These are phyloP conservation scores for Crambe crambe DNA, from an alignment of 37 sponge, comb jelly and placozoan species.

Conservation along the genomic window DNA sequence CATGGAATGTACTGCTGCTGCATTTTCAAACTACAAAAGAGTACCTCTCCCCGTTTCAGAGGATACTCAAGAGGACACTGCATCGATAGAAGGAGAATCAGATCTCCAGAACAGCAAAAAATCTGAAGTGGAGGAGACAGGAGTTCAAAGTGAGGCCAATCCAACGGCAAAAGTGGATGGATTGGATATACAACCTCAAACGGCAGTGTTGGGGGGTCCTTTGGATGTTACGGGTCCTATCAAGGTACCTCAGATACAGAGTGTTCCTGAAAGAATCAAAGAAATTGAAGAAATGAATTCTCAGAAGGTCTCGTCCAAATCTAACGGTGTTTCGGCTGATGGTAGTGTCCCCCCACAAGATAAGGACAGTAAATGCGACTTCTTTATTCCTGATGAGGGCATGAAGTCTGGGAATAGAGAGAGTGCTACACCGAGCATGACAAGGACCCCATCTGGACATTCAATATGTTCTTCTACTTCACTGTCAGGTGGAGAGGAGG, in stretches of 20 bases:
- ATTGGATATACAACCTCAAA: no score
- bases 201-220: no score
- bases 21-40: no score
- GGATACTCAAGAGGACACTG: background rate
- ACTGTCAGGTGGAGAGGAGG: background rate
- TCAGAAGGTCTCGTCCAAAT: background rate
- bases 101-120: background rate
- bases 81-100: background rate
- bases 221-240: conserved; percentile 11
- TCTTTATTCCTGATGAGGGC: background rate
- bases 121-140: background rate
- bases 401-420: background rate
- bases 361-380: background rate
- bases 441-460: conserved; percentile 19
- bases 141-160: background rate
- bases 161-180: no score
- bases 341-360: background rate
- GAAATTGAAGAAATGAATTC: conserved; percentile 59
- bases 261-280: conserved; percentile 74
- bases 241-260: conserved; percentile 50
- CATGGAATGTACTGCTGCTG: no score
- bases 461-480: conserved; percentile 1
- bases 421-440: background rate
- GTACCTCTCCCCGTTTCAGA: background rate
- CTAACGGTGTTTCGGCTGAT: background rate